Evolutionary conservation across 2,888 invertebrate species (phyloP).

Genomic region (Gastracanthus pulcherrimus): DNA sequence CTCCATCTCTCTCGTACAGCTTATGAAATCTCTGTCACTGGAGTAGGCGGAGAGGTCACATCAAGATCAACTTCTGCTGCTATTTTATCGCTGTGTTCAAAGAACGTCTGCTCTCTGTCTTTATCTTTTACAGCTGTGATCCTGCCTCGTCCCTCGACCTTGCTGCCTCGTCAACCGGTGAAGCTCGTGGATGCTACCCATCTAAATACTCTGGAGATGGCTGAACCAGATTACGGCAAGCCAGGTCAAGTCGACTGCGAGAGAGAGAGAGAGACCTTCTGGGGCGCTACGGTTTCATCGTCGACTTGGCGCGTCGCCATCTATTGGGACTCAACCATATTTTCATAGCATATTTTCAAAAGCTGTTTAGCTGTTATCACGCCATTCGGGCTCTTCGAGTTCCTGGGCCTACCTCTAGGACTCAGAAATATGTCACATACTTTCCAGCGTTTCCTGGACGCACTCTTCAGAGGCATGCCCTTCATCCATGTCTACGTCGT

Average conservation of each 20-base stretch:
- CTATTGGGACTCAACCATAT: too few relatives aligned
- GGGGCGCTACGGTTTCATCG: too few relatives aligned
- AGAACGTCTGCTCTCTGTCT: background rate
- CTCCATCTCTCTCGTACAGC: background rate
- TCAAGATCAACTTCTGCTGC: background rate
- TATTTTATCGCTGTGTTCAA: background rate
- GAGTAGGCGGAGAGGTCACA: background rate
- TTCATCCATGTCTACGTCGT: too few relatives aligned
- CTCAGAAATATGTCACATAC: too few relatives aligned
- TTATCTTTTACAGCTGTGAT: background rate
- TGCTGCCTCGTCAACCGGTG: background rate
- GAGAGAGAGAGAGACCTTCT: too few relatives aligned
- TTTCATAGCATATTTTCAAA: too few relatives aligned
- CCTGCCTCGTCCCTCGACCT: background rate
- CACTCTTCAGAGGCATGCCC: too few relatives aligned
- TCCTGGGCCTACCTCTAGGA: too few relatives aligned
- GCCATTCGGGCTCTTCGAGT: too few relatives aligned
- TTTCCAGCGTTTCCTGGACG: too few relatives aligned
- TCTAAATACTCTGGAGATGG: background rate
- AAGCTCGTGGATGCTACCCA: background rate
- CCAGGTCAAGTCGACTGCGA: background rate
- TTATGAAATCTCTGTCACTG: background rate
- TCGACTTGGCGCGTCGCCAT: too few relatives aligned
- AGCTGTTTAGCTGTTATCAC: too few relatives aligned
- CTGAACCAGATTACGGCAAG: background rate